These are phyloP conservation scores for Drosophila longiperda DNA, from an alignment of 2,888 invertebrate genomes.

Conservation along the genomic window DNA sequence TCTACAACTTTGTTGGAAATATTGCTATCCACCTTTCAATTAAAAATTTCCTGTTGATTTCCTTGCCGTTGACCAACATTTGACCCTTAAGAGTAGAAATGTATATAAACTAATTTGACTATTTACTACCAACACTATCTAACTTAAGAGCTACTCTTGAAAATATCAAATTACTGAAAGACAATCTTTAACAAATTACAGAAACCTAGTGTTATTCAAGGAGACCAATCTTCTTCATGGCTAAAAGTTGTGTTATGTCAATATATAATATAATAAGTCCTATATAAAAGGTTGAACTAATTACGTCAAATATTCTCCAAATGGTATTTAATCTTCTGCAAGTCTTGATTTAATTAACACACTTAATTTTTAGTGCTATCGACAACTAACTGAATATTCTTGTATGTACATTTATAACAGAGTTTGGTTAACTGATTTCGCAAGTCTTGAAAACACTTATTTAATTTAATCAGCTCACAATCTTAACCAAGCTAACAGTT, in stretches of 20 bases:
- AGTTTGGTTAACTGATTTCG: neutral
- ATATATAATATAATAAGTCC: neutral
- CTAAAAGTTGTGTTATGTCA: neutral
- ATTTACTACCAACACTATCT: neutral
- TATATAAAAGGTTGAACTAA: neutral
- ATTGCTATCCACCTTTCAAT: neutral
- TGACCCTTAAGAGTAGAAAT: conserved; percentile 43
- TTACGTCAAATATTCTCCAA: neutral
- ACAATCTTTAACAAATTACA: neutral
- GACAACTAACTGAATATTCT: neutral
- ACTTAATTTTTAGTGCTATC: neutral
- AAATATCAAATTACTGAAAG: too few relatives aligned
- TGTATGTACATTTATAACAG: neutral
- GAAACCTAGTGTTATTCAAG: neutral
- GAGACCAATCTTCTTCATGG: neutral
- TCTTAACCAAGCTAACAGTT: conserved; percentile 43
- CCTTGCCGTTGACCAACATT: conserved; percentile 51
- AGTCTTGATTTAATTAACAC: neutral
- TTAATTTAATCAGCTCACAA: neutral
- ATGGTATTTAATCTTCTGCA: neutral
- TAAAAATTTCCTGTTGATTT: too few relatives aligned
- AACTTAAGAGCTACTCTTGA: neutral
- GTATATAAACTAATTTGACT: neutral
- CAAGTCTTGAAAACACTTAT: neutral
- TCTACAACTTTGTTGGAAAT: neutral